Conservation (phyloP, 2,888 invertebrate species). For the Calameuta idolon region DNA sequence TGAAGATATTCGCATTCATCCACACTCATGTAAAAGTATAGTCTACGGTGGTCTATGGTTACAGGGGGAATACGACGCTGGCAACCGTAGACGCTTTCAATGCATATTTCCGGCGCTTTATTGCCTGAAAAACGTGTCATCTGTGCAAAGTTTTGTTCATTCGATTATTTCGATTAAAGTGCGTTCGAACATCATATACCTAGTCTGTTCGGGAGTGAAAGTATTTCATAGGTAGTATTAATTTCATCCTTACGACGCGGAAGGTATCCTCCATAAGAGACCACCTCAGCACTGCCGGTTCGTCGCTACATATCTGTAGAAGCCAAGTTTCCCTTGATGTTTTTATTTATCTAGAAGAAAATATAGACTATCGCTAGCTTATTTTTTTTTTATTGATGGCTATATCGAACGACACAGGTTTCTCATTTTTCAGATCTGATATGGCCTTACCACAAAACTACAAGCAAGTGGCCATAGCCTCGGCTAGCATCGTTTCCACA, state of each 20-base stretch:
- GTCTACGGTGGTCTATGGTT: not conserved
- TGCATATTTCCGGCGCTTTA: not conserved
- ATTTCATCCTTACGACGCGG: not conserved
- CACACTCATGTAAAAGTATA: not conserved
- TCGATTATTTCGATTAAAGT: not conserved
- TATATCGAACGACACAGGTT: not conserved
- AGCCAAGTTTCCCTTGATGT: not conserved
- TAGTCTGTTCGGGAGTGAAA: not conserved
- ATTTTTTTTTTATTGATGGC: not conserved
- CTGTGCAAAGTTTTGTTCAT: not conserved
- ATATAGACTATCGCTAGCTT: not conserved
- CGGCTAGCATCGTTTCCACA: slow-evolving; percentile 77
- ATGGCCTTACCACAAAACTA: slow-evolving; percentile 89
- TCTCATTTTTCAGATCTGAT: slow-evolving; percentile 28
- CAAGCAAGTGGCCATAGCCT: slow-evolving; percentile 84
- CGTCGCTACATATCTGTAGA: not conserved
- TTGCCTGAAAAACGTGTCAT: not conserved
- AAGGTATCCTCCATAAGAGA: not conserved
- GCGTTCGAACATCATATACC: not conserved
- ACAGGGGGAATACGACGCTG: not conserved
- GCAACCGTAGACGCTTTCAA: not conserved
- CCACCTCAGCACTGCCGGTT: not conserved
- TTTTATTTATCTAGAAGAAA: not conserved
- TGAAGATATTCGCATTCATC: no score
- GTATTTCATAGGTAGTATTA: not conserved